Conservation (phyloP, 2,797 vertebrate genomes). For the Mallotus villosus region DNA sequence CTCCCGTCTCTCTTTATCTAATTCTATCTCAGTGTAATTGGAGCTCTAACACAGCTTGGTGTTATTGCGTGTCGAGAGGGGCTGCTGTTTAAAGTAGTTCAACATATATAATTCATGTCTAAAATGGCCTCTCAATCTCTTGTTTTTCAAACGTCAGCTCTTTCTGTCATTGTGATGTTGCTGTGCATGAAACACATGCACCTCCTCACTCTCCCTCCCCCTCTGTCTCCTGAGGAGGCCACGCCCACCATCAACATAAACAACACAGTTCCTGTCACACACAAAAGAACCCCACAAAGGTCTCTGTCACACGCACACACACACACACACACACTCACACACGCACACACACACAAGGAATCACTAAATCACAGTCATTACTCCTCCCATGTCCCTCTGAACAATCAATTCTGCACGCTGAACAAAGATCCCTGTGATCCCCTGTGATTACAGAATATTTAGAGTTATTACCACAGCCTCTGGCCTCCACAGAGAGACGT, state of each 20-base stretch:
- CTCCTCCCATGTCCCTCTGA: neutral
- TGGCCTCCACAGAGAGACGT: neutral
- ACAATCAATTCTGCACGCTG: neutral
- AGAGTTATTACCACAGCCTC: too few relatives aligned
- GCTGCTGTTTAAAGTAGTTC: conserved; percentile 73
- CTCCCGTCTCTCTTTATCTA: conserved; percentile 31
- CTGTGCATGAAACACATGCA: conserved; percentile 45
- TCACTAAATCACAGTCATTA: neutral
- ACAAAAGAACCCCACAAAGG: neutral
- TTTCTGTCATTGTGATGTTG: conserved; percentile 67
- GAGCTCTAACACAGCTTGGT: conserved; percentile 51
- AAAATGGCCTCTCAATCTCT: conserved; percentile 57
- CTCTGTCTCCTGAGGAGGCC: neutral
- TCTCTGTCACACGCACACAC: too few relatives aligned
- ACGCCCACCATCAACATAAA: conserved; percentile 22
- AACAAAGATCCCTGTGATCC: neutral
- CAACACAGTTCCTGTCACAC: neutral
- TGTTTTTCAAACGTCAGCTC: conserved; percentile 76
- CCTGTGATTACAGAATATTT: neutral
- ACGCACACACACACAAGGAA: too few relatives aligned
- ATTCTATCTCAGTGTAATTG: conserved; percentile 48
- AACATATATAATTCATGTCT: conserved; percentile 76
- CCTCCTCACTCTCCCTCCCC: conserved; percentile 5
- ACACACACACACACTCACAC: too few relatives aligned
- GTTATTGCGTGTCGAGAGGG: conserved; percentile 72